Conservation (phyloP, 2,797 vertebrate genomes). For the Odontamblyopus lacepedii region DNA sequence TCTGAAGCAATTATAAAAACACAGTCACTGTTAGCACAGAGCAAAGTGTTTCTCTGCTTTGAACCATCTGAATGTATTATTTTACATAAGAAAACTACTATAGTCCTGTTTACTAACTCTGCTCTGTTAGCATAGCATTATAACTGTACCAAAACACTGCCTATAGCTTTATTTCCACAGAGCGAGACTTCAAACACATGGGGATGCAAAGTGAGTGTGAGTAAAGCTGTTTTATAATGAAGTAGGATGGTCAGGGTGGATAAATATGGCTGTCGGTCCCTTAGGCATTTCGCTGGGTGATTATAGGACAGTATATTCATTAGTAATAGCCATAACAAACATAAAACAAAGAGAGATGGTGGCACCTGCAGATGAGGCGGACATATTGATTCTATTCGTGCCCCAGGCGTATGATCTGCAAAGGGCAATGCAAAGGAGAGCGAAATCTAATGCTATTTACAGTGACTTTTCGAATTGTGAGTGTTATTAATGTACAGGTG, state of each 20-base stretch:
- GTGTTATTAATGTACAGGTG: not conserved
- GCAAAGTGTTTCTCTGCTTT: conserved; percentile 7
- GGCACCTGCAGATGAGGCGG: conserved; percentile 32
- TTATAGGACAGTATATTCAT: conserved; percentile 53
- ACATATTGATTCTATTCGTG: conserved; percentile 36
- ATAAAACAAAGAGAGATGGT: conserved; percentile 39
- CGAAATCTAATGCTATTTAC: conserved; percentile 4
- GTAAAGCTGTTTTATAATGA: conserved; percentile 58
- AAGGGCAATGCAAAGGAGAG: conserved; percentile 15
- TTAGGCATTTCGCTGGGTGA: conserved; percentile 46
- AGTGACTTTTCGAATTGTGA: not conserved
- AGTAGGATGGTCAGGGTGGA: conserved; percentile 60
- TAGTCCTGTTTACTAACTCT: conserved; percentile 55
- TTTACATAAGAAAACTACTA: conserved; percentile 15
- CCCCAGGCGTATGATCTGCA: conserved; percentile 13
- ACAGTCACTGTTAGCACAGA: not conserved
- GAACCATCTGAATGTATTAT: conserved; percentile 13
- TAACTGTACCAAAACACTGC: conserved; percentile 59
- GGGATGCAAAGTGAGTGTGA: conserved; percentile 54
- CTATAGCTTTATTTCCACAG: conserved; percentile 36
- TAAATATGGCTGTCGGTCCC: conserved; percentile 59
- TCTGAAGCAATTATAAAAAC: too few relatives aligned
- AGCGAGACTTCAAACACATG: conserved; percentile 41
- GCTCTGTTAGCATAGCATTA: conserved; percentile 43
- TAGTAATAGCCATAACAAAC: conserved; percentile 45